Conservation (phyloP, 2,797 vertebrate genomes). For the Diplodus puntazzo region DNA sequence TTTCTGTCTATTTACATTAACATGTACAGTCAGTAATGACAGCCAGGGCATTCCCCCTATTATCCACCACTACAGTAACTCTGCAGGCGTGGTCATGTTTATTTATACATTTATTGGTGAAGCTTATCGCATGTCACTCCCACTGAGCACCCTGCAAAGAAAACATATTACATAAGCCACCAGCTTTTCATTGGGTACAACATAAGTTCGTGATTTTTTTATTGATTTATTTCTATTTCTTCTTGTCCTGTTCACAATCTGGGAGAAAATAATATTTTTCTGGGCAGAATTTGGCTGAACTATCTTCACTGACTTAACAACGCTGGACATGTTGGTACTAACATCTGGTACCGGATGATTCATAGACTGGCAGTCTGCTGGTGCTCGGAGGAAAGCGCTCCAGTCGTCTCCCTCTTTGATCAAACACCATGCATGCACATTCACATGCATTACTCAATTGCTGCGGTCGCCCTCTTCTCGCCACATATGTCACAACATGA, state of each 20-base stretch:
- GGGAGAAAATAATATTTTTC: neutral
- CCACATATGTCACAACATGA: conserved; percentile 9
- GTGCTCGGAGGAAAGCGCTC: neutral
- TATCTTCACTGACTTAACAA: neutral
- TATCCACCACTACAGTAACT: neutral
- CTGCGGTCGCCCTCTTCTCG: conserved; percentile 3
- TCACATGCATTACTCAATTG: conserved; percentile 18
- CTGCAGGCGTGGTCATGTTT: neutral
- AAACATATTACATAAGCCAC: neutral
- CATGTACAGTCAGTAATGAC: neutral
- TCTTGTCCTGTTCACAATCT: neutral
- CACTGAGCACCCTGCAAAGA: conserved; percentile 3
- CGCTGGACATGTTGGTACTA: neutral
- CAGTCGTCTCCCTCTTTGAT: conserved; percentile 5
- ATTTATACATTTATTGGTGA: conserved; percentile 17
- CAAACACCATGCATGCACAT: conserved; percentile 11
- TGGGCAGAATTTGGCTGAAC: neutral
- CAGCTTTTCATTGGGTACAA: neutral
- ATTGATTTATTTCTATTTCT: neutral
- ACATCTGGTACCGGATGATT: conserved; percentile 4
- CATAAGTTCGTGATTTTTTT: too few relatives aligned
- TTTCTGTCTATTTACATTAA: neutral
- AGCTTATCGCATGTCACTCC: neutral
- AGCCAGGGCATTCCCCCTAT: conserved; percentile 7
- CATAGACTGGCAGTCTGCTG: neutral